phyloP scores from a whole-genome alignment of 2,888 invertebrate genomes.

The Zele albiditarsus region DNA sequence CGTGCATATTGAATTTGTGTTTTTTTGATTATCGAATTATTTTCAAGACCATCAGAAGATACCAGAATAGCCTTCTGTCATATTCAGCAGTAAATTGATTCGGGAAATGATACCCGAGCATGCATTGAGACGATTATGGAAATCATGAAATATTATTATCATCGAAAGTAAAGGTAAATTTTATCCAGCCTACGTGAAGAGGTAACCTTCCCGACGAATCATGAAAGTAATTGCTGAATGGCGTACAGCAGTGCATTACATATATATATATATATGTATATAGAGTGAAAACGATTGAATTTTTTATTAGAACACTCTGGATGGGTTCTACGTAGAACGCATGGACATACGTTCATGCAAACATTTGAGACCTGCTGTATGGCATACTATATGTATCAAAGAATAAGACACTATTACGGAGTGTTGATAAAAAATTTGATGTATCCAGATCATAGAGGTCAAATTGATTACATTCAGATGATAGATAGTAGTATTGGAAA shows the following conservation, averaged over 20 bases:
- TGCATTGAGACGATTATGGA: neutral
- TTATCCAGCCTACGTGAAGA: neutral
- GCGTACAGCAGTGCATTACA: no score
- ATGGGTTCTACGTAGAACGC: no score
- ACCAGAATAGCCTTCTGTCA: no score
- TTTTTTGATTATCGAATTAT: conserved; percentile 36
- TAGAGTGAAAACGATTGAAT: no score
- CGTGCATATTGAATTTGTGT: conserved; percentile 43
- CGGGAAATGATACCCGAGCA: no score
- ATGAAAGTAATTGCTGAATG: neutral
- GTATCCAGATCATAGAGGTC: conserved; percentile 37
- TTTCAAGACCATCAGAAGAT: neutral
- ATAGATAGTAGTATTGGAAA: neutral
- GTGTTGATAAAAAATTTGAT: conserved; percentile 35
- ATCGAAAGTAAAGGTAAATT: neutral
- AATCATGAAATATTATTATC: neutral
- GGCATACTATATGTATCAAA: neutral
- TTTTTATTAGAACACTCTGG: no score
- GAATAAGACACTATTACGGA: neutral
- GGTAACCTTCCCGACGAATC: neutral
- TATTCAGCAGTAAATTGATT: no score
- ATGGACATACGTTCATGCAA: no score
- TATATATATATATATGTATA: no score
- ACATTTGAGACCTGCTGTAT: neutral
- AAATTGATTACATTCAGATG: conserved; percentile 34